These are phyloP conservation scores for Lysiphlebus fabarum DNA, from an alignment of 1,140 invertebrate species.

Conservation along the genomic window DNA sequence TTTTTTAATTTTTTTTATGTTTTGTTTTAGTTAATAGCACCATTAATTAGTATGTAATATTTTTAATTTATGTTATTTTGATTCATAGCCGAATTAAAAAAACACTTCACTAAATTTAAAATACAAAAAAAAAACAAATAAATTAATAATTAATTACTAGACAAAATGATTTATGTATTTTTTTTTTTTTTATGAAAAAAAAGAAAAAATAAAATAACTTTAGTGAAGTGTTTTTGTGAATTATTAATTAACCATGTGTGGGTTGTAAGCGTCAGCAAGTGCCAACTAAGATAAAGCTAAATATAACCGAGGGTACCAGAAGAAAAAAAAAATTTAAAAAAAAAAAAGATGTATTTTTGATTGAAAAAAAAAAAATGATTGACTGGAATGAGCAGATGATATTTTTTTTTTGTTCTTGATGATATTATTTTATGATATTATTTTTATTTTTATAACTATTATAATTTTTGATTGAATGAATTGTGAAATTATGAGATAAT, in stretches of 20 bases:
- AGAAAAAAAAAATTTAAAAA: slow-evolving; percentile 39
- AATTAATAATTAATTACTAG: neutral
- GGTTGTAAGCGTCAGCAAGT: slow-evolving; percentile 55
- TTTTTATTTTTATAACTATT: neutral
- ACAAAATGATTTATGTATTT: slow-evolving; percentile 4
- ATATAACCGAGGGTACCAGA: slow-evolving; percentile 58
- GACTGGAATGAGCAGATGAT: too few species aligned
- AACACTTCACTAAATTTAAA: too few species aligned
- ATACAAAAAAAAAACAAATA: too few species aligned
- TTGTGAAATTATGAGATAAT: slow-evolving; percentile 18
- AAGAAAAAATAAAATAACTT: slow-evolving; percentile 32
- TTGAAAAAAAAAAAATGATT: neutral
- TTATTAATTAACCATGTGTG: slow-evolving; percentile 38
- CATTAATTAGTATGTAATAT: too few species aligned
- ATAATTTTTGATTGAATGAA: slow-evolving; percentile 1
- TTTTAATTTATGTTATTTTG: too few species aligned
- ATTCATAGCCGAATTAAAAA: too few species aligned
- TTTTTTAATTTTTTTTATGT: too few species aligned
- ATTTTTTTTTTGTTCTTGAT: slow-evolving; percentile 16
- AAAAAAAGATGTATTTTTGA: slow-evolving; percentile 48
- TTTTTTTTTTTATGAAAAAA: too few species aligned
- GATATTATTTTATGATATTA: slow-evolving; percentile 28
- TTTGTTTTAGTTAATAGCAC: too few species aligned
- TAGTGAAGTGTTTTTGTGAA: slow-evolving; percentile 49
- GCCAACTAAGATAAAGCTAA: slow-evolving; percentile 59